Evolutionary conservation across 2,113 vertebrate species (phyloP).

Genomic region (Candoia aspera): DNA sequence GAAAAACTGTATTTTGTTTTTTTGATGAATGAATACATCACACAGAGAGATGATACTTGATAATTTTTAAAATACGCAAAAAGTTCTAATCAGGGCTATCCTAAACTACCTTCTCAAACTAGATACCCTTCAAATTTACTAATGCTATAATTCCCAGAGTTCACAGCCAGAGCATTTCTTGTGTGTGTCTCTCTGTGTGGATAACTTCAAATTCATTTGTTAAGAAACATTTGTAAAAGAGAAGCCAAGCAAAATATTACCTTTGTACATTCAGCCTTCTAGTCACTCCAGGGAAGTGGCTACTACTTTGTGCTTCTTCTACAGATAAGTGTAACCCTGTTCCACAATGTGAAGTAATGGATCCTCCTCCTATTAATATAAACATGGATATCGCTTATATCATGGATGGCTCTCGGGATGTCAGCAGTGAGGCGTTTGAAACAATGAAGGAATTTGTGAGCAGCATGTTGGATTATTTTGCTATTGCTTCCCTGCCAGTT

Average conservation of each 20-base stretch:
- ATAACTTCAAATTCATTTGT: not conserved
- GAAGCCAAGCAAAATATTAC: not conserved
- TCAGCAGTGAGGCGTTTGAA: constrained; percentile 72
- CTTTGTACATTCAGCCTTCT: not conserved
- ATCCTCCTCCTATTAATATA: constrained; percentile 54
- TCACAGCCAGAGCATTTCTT: not conserved
- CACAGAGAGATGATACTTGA: not conserved
- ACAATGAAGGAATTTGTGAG: constrained; percentile 77
- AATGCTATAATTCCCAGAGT: not conserved
- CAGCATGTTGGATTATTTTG: constrained; percentile 76
- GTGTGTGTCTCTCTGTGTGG: not conserved
- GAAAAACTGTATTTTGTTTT: too few relatives aligned
- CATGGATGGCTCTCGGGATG: constrained; percentile 78
- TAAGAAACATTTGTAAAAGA: not conserved
- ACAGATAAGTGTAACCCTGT: constrained; percentile 80
- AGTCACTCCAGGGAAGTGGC: not conserved
- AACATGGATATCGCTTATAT: constrained; percentile 81
- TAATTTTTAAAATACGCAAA: not conserved
- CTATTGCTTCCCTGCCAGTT: constrained; percentile 66
- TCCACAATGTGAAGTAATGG: constrained; percentile 59
- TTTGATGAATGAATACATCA: not conserved
- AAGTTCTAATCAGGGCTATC: not conserved
- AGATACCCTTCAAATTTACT: not conserved
- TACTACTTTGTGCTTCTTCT: constrained; percentile 20
- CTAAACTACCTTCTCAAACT: not conserved